Evolutionary conservation across 2,113 vertebrate species (phyloP).

Genomic region (Grallaria varia): DNA sequence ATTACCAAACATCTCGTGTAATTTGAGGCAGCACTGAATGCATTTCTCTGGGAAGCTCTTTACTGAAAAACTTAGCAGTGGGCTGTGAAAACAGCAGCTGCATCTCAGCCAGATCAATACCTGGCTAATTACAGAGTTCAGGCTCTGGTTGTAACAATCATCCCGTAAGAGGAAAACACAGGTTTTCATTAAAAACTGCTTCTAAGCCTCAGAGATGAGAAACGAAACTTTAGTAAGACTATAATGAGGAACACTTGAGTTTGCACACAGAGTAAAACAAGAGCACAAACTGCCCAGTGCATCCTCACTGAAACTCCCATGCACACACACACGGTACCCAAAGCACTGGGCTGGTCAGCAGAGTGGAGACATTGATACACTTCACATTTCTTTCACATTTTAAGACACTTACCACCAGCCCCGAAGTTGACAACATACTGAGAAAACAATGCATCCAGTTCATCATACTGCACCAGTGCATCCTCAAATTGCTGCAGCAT

Average conservation of each 20-base stretch:
- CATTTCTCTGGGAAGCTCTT: neutral
- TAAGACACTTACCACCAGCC: constrained; percentile 85
- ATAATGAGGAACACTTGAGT: neutral
- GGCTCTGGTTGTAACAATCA: neutral
- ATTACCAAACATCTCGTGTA: neutral
- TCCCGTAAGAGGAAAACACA: neutral
- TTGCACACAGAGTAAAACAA: neutral
- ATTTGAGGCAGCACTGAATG: neutral
- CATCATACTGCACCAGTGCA: constrained; percentile 96
- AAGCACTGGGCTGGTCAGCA: neutral
- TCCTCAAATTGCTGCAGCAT: constrained; percentile 99
- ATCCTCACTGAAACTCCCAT: neutral
- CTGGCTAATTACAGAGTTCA: neutral
- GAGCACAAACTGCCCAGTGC: neutral
- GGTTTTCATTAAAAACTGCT: constrained; percentile 6
- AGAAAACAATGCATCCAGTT: constrained; percentile 96
- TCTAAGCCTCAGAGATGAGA: neutral
- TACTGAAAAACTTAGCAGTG: neutral
- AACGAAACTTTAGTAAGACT: neutral
- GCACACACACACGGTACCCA: neutral
- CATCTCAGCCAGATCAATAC: neutral
- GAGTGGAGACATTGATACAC: neutral
- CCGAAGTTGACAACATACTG: constrained; percentile 98
- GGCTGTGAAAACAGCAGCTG: constrained; percentile 6
- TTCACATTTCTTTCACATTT: neutral